Evolutionary conservation across 2,113 vertebrate species (phyloP), one percentile per base, ranked within the genome.

Genomic region (Collichthys lucidus): DNA sequence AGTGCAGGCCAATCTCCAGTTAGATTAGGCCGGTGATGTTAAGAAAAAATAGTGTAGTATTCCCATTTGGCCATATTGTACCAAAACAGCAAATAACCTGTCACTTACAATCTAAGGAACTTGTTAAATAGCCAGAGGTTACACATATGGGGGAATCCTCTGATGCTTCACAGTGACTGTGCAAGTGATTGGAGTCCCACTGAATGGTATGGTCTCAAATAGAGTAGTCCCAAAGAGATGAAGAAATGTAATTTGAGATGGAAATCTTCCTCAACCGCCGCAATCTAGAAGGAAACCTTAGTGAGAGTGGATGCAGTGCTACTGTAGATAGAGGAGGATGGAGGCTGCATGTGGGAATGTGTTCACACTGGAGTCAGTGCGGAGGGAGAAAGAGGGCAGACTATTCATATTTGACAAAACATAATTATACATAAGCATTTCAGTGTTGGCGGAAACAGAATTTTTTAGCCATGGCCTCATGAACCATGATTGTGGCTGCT

Each of bases 31-130:
- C 26, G 29, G 11, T 47, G 17, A 56, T 31, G 55, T 85, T 61
- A 40, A 47, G n/a, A 31, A 40, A 74, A 80, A 86, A 71, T 19
- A 26, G 22, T 63, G 62, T 26, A 44, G 56, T 64, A 73, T 85
- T 87, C 78, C 80, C 71, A 59, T 81, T 72, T 62, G 74, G 52
- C 76, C 29, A 72, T 70, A 67, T 62, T 85, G 71, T 77, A 83
- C 53, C 26, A 22, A 79, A 71, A 77, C 76, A 52, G 22, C 64
- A 86, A 88, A 88, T 80, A 72, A 81, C 72, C 74, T 83, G 82
- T 83, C 88, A 87, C 64, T 80, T 82, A 77, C 76, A 85, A 83
- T 83, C 76, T 22, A 35, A 77, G 64, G 64, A 56, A 67, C 59
- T 78, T 80, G 68, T 82, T 84, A 70, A 86, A 77, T 52, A 67